Evolutionary conservation across 1,140 invertebrate species (phyloP), one percentile per base, ranked within the genome.

Genomic region (Calephelis nemesis): DNA sequence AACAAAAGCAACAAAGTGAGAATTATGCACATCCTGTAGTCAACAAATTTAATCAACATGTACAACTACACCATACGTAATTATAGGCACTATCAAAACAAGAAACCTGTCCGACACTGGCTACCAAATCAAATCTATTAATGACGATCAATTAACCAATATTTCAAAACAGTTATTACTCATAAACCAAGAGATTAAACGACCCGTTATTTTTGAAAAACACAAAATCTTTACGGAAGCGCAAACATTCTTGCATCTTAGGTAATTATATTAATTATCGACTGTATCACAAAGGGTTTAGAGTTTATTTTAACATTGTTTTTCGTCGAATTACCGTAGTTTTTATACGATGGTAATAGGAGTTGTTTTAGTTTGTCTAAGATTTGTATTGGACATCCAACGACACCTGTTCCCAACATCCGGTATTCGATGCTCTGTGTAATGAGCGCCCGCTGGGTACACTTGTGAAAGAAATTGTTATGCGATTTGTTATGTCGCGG

Each of bases 401-500:
- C 74, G 83, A 85, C 83, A 85, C 83, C 83, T 85, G 83, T 82
- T 80, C 74, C 64, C 70, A 70, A 74, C 80, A 84, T 85, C 83
- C 83, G 83, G 82, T 74, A 71, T 72, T 63, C 70, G 72, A 71
- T 75, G 71, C 72, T 69, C 75, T 74, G 73, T 74, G 67, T 83
- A 79, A 80, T 79, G 79, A 82, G 74, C 71, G 63, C 65, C 58
- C 67, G 70, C 71, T 70, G 63, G 62, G 71, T 72, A 76, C 71
- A 69, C 50, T 77, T 45, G 45, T 9, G 60, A 47, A 48, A 50
- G 62, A 69, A 72, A 74, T 30, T 69, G 39, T 42, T 72, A 63
- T 45, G 13, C 10, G 8, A 40, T 40, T n/a, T 60, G 4, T 19
- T 58, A 10, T 39, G 6, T 10, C n/a, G 39, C 42, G 7, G 42